phyloP scores from a whole-genome alignment of 2,888 invertebrate species.

The Lagria hirta region DNA sequence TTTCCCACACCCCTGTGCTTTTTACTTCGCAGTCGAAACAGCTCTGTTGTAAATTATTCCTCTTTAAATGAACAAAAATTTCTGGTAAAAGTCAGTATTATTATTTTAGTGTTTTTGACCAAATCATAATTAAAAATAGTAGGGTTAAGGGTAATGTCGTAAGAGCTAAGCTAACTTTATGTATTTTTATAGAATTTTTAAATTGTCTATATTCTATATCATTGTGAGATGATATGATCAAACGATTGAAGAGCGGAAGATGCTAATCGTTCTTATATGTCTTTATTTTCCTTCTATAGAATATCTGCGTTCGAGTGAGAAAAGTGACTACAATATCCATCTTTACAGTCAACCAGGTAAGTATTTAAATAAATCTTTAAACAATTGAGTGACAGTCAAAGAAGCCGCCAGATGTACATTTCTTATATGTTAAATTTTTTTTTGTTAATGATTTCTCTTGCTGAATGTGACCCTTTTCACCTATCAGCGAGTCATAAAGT shows the following conservation, averaged over 20 bases:
- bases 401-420: conserved; percentile 42
- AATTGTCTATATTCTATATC: too few species aligned
- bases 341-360: conserved; percentile 32
- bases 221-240: too few species aligned
- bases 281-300: conserved; percentile 14
- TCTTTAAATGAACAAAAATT: too few species aligned
- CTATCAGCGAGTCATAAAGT: conserved; percentile 37
- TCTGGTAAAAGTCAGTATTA: too few species aligned
- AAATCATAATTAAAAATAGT: too few species aligned
- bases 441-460: conserved; percentile 43
- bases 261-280: conserved; percentile 19
- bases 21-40: too few species aligned
- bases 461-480: conserved; percentile 39
- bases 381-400: conserved; percentile 49
- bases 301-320: conserved; percentile 16
- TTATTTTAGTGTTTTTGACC: too few species aligned
- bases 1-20: too few species aligned
- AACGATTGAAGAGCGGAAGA: conserved; percentile 16
- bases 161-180: too few species aligned
- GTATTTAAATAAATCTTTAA: conserved; percentile 48
- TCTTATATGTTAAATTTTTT: conserved; percentile 43
- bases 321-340: conserved; percentile 11
- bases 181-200: too few species aligned
- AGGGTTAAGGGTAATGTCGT: too few species aligned
- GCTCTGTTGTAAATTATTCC: too few species aligned